Evolutionary conservation across 1,140 invertebrate species (phyloP).

Genomic region (Orius insidiosus): DNA sequence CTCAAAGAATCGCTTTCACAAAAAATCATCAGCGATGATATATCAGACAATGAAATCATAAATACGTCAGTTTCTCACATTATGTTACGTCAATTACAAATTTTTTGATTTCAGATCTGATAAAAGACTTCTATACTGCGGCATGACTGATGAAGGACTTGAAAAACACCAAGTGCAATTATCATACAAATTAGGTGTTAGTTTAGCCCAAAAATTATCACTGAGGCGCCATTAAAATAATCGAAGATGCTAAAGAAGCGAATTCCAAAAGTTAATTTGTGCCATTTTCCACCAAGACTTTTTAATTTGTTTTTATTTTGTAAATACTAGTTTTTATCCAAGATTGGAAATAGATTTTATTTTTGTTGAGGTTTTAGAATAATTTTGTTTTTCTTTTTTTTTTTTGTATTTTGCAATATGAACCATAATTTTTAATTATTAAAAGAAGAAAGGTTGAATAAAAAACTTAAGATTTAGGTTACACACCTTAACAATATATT

Average conservation of each 20-base stretch:
- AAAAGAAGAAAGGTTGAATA: too few species aligned
- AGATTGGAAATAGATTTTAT: neutral
- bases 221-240: constrained; percentile 59
- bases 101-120: constrained; percentile 23
- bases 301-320: neutral
- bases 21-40: constrained; percentile 33
- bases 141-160: constrained; percentile 28
- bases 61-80: constrained; percentile 11
- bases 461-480: too few species aligned
- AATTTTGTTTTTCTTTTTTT: constrained; percentile 12
- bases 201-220: constrained; percentile 55
- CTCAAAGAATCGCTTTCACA: constrained; percentile 32
- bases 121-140: constrained; percentile 31
- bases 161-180: constrained; percentile 26
- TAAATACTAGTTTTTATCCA: neutral
- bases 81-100: neutral
- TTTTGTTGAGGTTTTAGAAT: constrained; percentile 11
- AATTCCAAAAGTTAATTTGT: neutral
- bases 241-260: constrained; percentile 42
- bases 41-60: constrained; percentile 23
- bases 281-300: constrained; percentile 4
- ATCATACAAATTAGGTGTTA: constrained; percentile 46
- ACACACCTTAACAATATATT: too few species aligned
- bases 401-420: constrained; percentile 5
- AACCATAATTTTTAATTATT: too few species aligned